Conservation (phyloP, 2,113 vertebrate species). For the Neolamprologus variostigma region DNA sequence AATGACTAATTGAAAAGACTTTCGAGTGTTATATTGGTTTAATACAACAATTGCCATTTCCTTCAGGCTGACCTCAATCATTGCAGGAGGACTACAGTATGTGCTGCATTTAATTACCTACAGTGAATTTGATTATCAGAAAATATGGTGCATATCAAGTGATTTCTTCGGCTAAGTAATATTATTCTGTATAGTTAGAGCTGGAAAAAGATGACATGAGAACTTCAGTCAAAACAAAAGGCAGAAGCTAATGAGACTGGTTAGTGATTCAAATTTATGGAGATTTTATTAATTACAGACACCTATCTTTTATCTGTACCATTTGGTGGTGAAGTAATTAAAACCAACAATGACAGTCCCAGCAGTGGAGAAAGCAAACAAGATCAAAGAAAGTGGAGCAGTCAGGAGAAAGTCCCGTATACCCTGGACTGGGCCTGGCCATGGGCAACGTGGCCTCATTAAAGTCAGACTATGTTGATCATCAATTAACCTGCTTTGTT, state of each 20-base stretch:
- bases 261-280: slow-evolving; percentile 99
- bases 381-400: slow-evolving; percentile 90
- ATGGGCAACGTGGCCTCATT: slow-evolving; percentile 89
- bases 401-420: slow-evolving; percentile 82
- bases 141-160: slow-evolving; percentile 72
- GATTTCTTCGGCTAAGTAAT: slow-evolving; percentile 53
- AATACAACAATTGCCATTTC: slow-evolving; percentile 56
- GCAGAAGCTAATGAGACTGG: slow-evolving; percentile 92
- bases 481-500: slow-evolving; percentile 99
- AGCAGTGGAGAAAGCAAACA: slow-evolving; percentile 75
- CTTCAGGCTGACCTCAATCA: slow-evolving; percentile 71
- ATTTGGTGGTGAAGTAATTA: slow-evolving; percentile 98
- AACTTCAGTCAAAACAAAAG: slow-evolving; percentile 85
- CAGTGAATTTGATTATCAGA: slow-evolving; percentile 68
- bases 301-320: slow-evolving; percentile 98
- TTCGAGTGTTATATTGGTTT: slow-evolving; percentile 34
- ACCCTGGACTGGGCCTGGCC: slow-evolving; percentile 84
- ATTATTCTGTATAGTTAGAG: slow-evolving; percentile 63
- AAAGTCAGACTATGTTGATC: slow-evolving; percentile 92
- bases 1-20: slow-evolving; percentile 64
- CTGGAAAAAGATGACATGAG: slow-evolving; percentile 80
- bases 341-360: slow-evolving; percentile 94
- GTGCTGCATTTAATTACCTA: slow-evolving; percentile 65
- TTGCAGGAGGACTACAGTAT: slow-evolving; percentile 41
- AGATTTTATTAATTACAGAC: slow-evolving; percentile 99